phyloP scores from a whole-genome alignment of 2,888 invertebrate genomes.

The Chydorus sphaericus region DNA sequence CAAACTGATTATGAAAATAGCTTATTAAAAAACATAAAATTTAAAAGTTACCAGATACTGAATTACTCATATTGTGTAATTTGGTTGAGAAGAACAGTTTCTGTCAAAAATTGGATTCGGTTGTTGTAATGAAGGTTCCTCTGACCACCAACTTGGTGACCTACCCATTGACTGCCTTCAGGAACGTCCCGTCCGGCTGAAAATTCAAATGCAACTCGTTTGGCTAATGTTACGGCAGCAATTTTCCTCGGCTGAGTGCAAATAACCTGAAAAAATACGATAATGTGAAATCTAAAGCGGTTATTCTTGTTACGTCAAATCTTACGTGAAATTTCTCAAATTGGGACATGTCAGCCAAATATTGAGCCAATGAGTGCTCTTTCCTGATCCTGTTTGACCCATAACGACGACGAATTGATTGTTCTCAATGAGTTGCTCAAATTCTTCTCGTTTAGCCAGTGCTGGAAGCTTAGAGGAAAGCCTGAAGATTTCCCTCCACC shows the following conservation, averaged over 20 bases:
- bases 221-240: constrained; percentile 27
- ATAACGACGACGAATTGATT: constrained; percentile 22
- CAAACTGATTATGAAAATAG: background rate
- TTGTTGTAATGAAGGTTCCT: constrained; percentile 21
- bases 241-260: constrained; percentile 31
- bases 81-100: constrained; percentile 27
- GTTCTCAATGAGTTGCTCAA: constrained; percentile 23
- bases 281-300: background rate
- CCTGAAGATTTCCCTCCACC: constrained; percentile 11
- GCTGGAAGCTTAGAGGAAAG: constrained; percentile 11
- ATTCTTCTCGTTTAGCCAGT: constrained; percentile 13
- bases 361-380: constrained; percentile 30
- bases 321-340: constrained; percentile 17
- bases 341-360: constrained; percentile 24
- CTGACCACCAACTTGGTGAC: constrained; percentile 23
- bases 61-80: constrained; percentile 22
- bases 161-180: constrained; percentile 22
- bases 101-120: constrained; percentile 27
- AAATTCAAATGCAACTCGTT: constrained; percentile 27
- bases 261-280: constrained; percentile 24
- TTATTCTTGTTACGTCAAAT: background rate
- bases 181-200: constrained; percentile 14
- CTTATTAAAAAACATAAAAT: too few species aligned
- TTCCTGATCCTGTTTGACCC: constrained; percentile 31
- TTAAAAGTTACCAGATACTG: background rate